phyloP scores from a whole-genome alignment of 2,888 invertebrate genomes.

The Calameuta pallipes region DNA sequence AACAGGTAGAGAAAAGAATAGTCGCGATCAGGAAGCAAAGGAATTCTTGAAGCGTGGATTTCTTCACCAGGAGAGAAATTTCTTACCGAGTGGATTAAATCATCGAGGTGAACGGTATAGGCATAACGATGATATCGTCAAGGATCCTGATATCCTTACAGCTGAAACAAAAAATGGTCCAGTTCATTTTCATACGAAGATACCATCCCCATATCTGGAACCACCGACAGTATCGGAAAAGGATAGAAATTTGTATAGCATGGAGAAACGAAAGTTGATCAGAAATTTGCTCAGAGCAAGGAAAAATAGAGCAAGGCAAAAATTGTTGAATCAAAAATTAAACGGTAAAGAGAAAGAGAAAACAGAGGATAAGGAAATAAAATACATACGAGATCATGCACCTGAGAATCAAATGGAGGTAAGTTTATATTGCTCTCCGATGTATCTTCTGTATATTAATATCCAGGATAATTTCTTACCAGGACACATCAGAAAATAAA shows the following conservation, averaged over 20 bases:
- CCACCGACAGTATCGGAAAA: conserved; percentile 29
- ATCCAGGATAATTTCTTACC: neutral
- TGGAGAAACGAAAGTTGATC: neutral
- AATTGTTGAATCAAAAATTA: conserved; percentile 10
- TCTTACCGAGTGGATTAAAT: neutral
- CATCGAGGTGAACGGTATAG: neutral
- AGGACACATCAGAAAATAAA: conserved; percentile 27
- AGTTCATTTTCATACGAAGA: conserved; percentile 3
- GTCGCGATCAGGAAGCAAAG: neutral
- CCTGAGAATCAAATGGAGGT: conserved; percentile 36
- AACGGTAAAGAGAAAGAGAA: conserved; percentile 18
- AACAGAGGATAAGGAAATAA: conserved; percentile 22
- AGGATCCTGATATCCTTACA: neutral
- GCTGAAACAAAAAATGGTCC: neutral
- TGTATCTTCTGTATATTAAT: neutral
- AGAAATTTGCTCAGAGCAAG: neutral
- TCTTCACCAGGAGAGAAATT: neutral
- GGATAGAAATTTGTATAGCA: conserved; percentile 24
- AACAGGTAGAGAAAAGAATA: neutral
- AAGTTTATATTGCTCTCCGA: conserved; percentile 1
- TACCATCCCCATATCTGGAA: conserved; percentile 32
- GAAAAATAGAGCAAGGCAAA: conserved; percentile 12
- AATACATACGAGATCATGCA: conserved; percentile 48
- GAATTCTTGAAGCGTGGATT: neutral
- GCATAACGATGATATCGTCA: neutral